These are phyloP conservation scores for Emydura subglobosa DNA, from an alignment of 2,113 vertebrate genomes.

Conservation along the genomic window DNA sequence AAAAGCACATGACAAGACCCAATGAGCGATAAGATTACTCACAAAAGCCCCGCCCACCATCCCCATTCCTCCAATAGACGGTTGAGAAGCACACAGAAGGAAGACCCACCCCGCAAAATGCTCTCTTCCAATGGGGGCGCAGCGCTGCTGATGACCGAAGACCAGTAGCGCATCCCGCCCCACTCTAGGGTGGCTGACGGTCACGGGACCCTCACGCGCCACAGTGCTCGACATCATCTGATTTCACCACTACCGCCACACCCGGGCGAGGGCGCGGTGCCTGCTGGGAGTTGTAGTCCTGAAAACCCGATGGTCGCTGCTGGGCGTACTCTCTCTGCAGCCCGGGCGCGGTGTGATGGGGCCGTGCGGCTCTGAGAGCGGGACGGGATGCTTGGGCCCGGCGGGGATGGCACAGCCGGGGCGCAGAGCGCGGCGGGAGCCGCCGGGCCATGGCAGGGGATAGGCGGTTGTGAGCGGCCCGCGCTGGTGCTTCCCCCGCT, in stretches of 20 bases:
- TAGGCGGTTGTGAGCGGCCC: no score
- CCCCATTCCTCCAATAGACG: rapidly evolving
- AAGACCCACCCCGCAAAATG: background rate
- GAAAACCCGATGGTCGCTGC: background rate
- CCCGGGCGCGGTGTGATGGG: no score
- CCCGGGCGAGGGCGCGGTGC: background rate
- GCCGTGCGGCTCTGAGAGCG: no score
- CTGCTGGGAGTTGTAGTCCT: no score
- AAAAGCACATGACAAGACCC: background rate
- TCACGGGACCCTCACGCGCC: background rate
- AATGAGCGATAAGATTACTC: background rate
- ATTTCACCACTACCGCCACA: rapidly evolving
- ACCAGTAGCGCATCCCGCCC: background rate
- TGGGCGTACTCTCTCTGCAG: no score
- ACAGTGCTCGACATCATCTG: no score
- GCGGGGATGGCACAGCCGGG: no score
- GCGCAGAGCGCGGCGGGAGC: no score
- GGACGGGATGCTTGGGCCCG: no score
- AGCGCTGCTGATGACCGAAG: background rate
- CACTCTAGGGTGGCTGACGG: background rate
- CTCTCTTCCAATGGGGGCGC: background rate
- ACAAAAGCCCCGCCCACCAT: rapidly evolving
- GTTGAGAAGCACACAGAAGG: rapidly evolving
- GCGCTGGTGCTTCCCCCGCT: no score
- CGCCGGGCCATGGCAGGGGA: no score